Base-by-base conservation (phyloP, 1,140 invertebrate species). In the Paracyclopina nana region DNA sequence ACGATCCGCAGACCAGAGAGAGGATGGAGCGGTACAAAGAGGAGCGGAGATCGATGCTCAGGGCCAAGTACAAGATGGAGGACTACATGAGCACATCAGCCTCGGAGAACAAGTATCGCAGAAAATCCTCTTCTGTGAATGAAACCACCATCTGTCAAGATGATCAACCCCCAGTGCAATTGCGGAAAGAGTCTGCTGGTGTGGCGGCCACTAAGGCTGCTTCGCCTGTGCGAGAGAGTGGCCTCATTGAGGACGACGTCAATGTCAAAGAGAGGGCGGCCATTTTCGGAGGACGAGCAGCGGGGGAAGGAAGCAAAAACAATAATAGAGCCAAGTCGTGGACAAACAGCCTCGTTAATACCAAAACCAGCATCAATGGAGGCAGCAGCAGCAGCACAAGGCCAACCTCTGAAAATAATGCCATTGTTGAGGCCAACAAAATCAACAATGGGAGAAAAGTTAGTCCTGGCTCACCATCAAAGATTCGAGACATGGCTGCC, bases 1-100 rank as follows among this genome's bases (percentile, higher is more conserved):
- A 68, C 26, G 70, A 72, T 57, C 70, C 70, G 1, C 60, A 62
- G 2, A 68, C 79, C 53, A 63, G 79, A 24, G 79, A 82, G 45
- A 48, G 82, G 34, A 88, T 88, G 55, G 82, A 87, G 62, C 79
- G 80, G 60, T 88, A 88, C 60, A 91, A 91, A 66, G 82, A 87
- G 61, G 84, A 88, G 60, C 67, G 85, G n/a, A 69, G 85, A 48
- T 78, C 76, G 46, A 82, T 83, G 58, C 61, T 90, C 18, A 71
- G 82, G 25, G 82, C 88, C 59, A 87, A 86, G 62, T 83, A 82
- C 59, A 76, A 79, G 50, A 79, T 79, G 0, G 82, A 88, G 58
- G 80, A 79, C 18, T 81, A 87, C 53, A 72, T 78, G 31, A 18
- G 9, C 34, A 46, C 6, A 9, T 30, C 29, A 30, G 8, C 29